phyloP scores from a whole-genome alignment of 2,888 invertebrate species.

The Scotopteryx bipunctaria region DNA sequence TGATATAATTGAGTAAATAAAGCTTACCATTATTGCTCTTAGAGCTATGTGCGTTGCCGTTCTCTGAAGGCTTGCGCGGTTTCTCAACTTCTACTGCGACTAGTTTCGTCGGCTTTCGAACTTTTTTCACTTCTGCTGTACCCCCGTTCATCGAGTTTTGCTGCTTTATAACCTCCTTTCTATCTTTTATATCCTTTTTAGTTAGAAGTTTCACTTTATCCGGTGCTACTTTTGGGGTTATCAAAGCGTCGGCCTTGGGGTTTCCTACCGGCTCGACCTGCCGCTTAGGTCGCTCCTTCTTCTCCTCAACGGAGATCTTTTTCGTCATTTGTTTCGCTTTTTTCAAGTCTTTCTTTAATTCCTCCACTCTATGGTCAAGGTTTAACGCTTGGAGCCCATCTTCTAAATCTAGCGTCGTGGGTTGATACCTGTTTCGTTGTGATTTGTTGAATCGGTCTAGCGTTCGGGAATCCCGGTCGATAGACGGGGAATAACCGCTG shows the following conservation, averaged over 20 bases:
- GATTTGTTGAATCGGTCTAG: constrained; percentile 72
- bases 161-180: constrained; percentile 69
- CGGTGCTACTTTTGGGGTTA: constrained; percentile 63
- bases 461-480: constrained; percentile 74
- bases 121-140: constrained; percentile 61
- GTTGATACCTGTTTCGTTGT: constrained; percentile 77
- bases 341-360: constrained; percentile 73
- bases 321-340: constrained; percentile 62
- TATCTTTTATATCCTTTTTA: constrained; percentile 71
- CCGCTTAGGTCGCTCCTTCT: constrained; percentile 48
- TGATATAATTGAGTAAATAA: neutral
- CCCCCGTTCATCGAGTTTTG: constrained; percentile 60
- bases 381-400: constrained; percentile 81
- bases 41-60: constrained; percentile 58
- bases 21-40: constrained; percentile 59
- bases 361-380: constrained; percentile 77
- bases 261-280: constrained; percentile 68
- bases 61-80: constrained; percentile 57
- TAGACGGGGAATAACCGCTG: constrained; percentile 84
- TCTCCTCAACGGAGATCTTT: constrained; percentile 59
- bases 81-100: constrained; percentile 62
- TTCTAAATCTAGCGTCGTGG: constrained; percentile 80
- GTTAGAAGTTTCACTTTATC: constrained; percentile 72
- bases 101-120: constrained; percentile 61
- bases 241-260: constrained; percentile 66